Evolutionary conservation across 2,888 invertebrate genomes (phyloP), one percentile per base, ranked within the genome.

Genomic region (Chrysodeixis includens): DNA sequence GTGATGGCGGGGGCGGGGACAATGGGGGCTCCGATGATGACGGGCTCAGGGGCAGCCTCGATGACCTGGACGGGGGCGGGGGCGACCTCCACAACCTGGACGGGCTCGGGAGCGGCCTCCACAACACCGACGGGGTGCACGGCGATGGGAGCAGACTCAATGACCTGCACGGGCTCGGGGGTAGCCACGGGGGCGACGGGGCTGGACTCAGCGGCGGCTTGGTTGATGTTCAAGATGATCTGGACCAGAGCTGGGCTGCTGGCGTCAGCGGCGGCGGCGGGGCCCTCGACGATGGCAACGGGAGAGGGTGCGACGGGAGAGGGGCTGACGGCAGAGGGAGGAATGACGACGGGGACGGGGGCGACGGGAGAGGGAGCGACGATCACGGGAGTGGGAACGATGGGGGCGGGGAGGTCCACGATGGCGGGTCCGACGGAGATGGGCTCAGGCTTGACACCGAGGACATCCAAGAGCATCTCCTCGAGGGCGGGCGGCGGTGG

Each of bases 401-500:
- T 18, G 30, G 52, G 10, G 9, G 8, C 35, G 35, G 26, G 26
- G 3, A 35, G 1, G 14, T 18, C 58, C 1, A 57, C 20, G 56
- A 78, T 35, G 0, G 81, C 84, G 44, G 84, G 83, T 22, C 81
- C 83, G 7, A 81, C 66, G 40, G 73, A 26, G 56, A 83, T 62
- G 32, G 76, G 73, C 7, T 65, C 55, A 18, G 35, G 64, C 30
- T 49, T 46, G 14, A 60, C 8, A 14, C 67, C 74, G n/a, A 76
- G 56, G 10, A 62, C 18, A 26, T 78, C 74, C 4, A 53, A 46
- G 53, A 81, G 69, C 75, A 79, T 69, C 51, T 68, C 55, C 35
- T 75, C 73, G 55, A 81, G 81, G 30, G 82, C 84, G 52, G n/a
- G 70, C 84, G 59, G 86, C 89, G 81, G 89, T 89, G 71, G 88